Evolutionary conservation across 2,888 invertebrate genomes (phyloP), one percentile per base, ranked within the genome.

Genomic region (Phragmatobia fuliginosa): DNA sequence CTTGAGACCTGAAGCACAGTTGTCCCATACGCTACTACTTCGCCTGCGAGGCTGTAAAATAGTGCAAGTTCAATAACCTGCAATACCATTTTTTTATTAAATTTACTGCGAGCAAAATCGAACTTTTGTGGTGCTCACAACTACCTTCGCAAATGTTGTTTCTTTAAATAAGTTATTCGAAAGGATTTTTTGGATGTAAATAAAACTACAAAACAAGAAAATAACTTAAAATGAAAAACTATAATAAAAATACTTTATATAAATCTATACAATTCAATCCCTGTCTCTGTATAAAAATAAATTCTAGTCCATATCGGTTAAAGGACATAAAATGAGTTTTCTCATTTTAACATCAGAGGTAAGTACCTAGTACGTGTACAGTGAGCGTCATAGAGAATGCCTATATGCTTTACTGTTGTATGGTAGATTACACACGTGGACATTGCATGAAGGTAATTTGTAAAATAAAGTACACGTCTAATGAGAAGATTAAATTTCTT

Each of bases 231-330:
- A 85, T 83, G 72, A 74, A 83, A 65, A 77, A 74, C 68, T 83
- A 83, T 84, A 85, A 84, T 88, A 87, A 85, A 89, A 88, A 86
- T 83, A 83, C 73, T 88, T 87, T 85, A 87, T 88, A 85, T 33
- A 33, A 85, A 86, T 76, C 81, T 88, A 85, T 89, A 88, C 87
- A 90, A 85, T 85, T 90, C 88, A 90, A 91, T 92, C 91, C 92
- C 92, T 92, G 92, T 91, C 90, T 90, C 86, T 90, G 87, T 85
- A 79, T 89, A 85, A 90, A 88, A 87, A 88, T 83, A 85, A 84
- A 81, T 80, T 73, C 76, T 78, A 76, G 78, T 83, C 78, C 75
- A 79, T 73, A 78, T 81, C 72, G 79, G 74, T 77, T 81, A 81
- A 78, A 73, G 75, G 84, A 78, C 77, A 81, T 73, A 76, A 73